Evolutionary conservation across 2,113 vertebrate species (phyloP), one percentile per base, ranked within the genome.

Genomic region (Gambusia affinis): DNA sequence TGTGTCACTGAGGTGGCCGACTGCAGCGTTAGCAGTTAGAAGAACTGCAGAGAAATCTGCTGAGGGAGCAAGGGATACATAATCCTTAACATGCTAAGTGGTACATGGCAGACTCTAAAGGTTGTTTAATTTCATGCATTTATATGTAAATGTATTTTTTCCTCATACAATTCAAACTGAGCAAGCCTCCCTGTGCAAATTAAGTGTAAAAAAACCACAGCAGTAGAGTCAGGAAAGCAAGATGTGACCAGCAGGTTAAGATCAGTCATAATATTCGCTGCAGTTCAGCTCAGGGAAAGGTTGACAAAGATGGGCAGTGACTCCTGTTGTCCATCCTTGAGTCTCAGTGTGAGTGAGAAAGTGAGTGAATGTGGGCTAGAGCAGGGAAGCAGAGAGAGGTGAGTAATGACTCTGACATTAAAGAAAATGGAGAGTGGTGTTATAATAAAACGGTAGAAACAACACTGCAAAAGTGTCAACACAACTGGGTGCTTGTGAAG

Each of bases 261-360:
- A 72, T 68, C 71, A 77, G 27, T n/a, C 79, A 71, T 68, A 42
- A 74, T 79, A 74, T 70, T 76, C 64, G 37, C 64, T 42, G 12
- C 75, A 75, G 47, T 68, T 76, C 70, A 85, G 71, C 73, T 87
- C 79, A 81, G 64, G 77, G 80, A 69, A 82, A 75, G 71, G 73
- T 66, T 81, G 81, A 89, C 3, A 68, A 67, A 83, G 78, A 86
- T 82, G 51, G 60, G 62, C 75, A 47, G 63, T 30, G 82, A 77
- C 78, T 76, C 64, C 54, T 88, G 79, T 81, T 91, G 70, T 83
- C 78, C 81, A 68, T 81, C 66, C 75, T 72, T 89, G 89, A 88
- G 85, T 92, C 39, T 70, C 33, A 22, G 60, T 42, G 54, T 83
- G 77, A 29, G 44, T 76, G 51, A 31, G 67, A 51, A 8, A 64